Evolutionary conservation across 1,140 invertebrate species (phyloP).

Genomic region (Drosophila tani): DNA sequence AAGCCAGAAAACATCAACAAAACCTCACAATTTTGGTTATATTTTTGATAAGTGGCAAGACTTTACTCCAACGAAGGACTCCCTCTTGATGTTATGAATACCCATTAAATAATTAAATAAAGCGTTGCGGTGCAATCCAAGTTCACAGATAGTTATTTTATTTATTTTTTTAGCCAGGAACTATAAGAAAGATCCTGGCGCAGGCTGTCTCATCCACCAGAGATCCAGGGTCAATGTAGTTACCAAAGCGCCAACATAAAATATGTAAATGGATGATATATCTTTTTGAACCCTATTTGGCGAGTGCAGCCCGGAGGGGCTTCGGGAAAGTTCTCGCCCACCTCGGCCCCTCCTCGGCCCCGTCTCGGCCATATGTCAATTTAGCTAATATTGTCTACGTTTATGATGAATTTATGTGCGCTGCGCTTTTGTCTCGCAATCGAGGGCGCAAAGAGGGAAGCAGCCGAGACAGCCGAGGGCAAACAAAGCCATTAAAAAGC

Average conservation of each 20-base stretch:
- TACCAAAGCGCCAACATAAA: neutral
- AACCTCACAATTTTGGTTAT: too few relatives aligned
- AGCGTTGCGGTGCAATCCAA: too few relatives aligned
- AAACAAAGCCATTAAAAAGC: constrained; percentile 74
- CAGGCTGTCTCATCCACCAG: neutral
- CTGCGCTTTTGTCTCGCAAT: constrained; percentile 57
- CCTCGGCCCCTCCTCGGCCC: too few relatives aligned
- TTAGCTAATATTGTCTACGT: constrained; percentile 73
- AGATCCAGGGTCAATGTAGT: constrained; percentile 3
- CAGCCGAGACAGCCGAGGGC: constrained; percentile 27
- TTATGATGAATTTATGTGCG: constrained; percentile 74
- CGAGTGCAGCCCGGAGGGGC: constrained; percentile 5
- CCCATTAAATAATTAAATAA: too few relatives aligned
- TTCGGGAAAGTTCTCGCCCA: constrained; percentile 28
- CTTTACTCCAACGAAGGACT: too few relatives aligned
- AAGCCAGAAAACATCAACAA: too few relatives aligned
- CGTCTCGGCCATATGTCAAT: constrained; percentile 65
- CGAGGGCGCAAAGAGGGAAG: neutral
- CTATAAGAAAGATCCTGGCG: too few relatives aligned
- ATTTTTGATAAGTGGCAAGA: too few relatives aligned
- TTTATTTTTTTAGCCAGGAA: too few relatives aligned
- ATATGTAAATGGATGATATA: constrained; percentile 3
- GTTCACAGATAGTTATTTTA: too few relatives aligned
- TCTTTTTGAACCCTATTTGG: neutral
- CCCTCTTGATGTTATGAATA: too few relatives aligned